These are phyloP conservation scores for Malurus melanocephalus DNA, from an alignment of 2,113 vertebrate genomes.

Conservation along the genomic window DNA sequence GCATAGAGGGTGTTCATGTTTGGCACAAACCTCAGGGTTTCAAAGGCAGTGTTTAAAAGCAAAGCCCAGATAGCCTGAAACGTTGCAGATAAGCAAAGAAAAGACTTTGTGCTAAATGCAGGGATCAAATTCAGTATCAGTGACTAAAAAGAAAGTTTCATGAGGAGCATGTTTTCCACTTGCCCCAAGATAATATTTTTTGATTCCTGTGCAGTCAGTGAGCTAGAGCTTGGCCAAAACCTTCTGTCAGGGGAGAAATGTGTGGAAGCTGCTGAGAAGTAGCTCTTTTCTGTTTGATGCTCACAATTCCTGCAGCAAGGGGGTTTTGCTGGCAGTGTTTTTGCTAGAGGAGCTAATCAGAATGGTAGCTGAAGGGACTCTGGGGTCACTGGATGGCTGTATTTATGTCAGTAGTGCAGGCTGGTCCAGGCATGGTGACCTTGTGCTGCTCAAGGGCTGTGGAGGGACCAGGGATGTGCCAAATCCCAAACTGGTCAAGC, in stretches of 20 bases:
- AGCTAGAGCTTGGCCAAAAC: not conserved
- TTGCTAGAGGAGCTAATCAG: not conserved
- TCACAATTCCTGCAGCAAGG: not conserved
- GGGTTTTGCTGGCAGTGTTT: not conserved
- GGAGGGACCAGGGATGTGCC: not conserved
- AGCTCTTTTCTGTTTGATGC: not conserved
- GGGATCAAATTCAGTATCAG: not conserved
- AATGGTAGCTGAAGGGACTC: not conserved
- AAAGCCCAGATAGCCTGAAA: not conserved
- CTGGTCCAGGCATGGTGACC: not conserved
- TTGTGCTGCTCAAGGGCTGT: not conserved
- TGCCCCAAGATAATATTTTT: not conserved
- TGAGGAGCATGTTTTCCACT: not conserved
- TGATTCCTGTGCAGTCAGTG: not conserved
- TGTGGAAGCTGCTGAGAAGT: slow-evolving; percentile 5
- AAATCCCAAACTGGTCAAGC: not conserved
- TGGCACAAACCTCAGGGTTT: not conserved
- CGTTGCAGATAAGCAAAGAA: not conserved
- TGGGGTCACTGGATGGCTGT: accelerated
- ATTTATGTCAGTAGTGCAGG: not conserved
- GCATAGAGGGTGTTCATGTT: not conserved
- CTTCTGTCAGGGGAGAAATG: not conserved
- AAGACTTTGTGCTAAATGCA: not conserved
- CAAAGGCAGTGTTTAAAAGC: not conserved
- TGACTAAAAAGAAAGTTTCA: not conserved